Conservation (phyloP, 2,113 vertebrate species). For the Procavia capensis region DNA sequence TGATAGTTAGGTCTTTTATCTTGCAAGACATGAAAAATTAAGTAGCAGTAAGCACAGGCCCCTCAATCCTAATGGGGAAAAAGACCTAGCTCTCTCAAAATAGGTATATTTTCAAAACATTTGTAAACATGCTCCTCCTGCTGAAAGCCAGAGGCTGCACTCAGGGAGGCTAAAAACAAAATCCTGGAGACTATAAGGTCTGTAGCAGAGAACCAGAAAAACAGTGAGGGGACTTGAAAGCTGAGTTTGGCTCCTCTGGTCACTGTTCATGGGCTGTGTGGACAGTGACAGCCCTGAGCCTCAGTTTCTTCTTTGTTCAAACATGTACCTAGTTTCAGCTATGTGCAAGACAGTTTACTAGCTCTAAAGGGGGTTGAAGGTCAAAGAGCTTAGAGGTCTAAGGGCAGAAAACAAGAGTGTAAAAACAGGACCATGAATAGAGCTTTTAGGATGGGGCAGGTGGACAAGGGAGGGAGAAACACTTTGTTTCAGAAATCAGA, state of each 20-base stretch:
- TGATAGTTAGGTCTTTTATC: constrained; percentile 53
- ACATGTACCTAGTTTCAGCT: not conserved
- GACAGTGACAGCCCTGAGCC: not conserved
- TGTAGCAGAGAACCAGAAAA: constrained; percentile 31
- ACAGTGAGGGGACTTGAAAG: not conserved
- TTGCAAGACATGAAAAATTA: constrained; percentile 62
- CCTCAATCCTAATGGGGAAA: constrained; percentile 8
- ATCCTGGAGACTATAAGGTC: not conserved
- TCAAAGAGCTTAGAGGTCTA: not conserved
- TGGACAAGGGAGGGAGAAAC: not conserved
- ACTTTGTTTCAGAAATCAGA: not conserved
- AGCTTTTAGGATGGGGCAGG: not conserved
- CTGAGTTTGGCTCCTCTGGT: not conserved
- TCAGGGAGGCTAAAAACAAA: not conserved
- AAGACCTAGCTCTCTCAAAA: not conserved
- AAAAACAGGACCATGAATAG: not conserved
- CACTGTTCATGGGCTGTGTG: not conserved
- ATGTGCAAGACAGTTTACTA: not conserved
- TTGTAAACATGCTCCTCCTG: not conserved
- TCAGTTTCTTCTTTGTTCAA: not conserved
- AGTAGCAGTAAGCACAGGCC: not conserved
- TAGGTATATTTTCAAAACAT: constrained; percentile 35
- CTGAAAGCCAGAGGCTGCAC: not conserved
- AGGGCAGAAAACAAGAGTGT: not conserved
- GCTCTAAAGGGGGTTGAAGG: not conserved